Percentiles rank a stretch among this genome's conserved stretches.
These are phyloP conservation scores for Vandiemenella viatica DNA, from an alignment of 2,888 invertebrate genomes.

Conservation along the genomic window DNA sequence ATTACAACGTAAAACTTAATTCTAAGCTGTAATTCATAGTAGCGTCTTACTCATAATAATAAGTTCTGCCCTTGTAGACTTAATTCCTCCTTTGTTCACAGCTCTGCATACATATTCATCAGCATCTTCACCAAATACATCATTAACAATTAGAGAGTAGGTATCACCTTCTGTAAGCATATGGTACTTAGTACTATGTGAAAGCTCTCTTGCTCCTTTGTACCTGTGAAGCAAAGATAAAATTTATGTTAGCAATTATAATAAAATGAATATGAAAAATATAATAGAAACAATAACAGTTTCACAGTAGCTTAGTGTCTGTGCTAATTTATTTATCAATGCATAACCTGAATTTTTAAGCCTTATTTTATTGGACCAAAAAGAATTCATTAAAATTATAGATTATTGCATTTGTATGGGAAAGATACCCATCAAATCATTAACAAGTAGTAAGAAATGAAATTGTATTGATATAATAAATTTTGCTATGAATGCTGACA, in stretches of 20 bases:
- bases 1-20: too few species aligned
- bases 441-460: too few species aligned
- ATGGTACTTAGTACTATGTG: slow-evolving; percentile 79
- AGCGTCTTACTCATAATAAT: slow-evolving; percentile 80
- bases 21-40: neutral
- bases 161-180: slow-evolving; percentile 81
- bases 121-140: slow-evolving; percentile 94
- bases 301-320: too few species aligned
- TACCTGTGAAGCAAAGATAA: slow-evolving; percentile 36
- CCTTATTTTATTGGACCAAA: too few species aligned
- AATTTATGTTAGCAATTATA: neutral
- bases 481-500: too few species aligned
- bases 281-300: neutral
- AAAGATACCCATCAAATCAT: too few species aligned
- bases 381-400: too few species aligned
- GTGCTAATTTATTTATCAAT: too few species aligned
- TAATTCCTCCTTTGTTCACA: slow-evolving; percentile 84
- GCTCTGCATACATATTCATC: slow-evolving; percentile 96
- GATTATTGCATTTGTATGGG: too few species aligned
- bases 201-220: slow-evolving; percentile 93
- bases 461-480: too few species aligned
- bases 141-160: slow-evolving; percentile 76
- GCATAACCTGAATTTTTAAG: too few species aligned
- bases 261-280: neutral
- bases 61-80: slow-evolving; percentile 89